These are phyloP conservation scores for Myrmophylax atrothorax DNA, from an alignment of 2,113 vertebrate genomes.

Conservation along the genomic window DNA sequence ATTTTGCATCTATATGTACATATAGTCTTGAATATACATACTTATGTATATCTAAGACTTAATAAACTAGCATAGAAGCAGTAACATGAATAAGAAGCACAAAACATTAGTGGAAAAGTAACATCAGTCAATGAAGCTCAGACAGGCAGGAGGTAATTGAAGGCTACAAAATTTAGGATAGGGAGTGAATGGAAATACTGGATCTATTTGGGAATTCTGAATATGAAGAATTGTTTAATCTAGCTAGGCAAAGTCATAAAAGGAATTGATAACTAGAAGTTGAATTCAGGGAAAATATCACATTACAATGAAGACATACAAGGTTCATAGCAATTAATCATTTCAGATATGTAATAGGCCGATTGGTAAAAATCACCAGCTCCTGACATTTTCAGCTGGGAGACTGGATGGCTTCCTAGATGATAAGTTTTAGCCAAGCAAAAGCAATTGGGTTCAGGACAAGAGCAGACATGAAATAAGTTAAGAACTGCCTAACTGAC, in stretches of 20 bases:
- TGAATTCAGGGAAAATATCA: constrained; percentile 1
- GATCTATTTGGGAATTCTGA: not conserved
- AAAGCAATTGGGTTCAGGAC: constrained; percentile 51
- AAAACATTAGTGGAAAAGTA: not conserved
- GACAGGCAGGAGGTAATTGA: not conserved
- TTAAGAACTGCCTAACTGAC: constrained; percentile 53
- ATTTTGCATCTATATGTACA: not conserved
- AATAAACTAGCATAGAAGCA: not conserved
- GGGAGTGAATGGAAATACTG: not conserved
- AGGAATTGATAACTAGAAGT: not conserved
- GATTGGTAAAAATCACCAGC: constrained; percentile 29
- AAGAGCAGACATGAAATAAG: constrained; percentile 46
- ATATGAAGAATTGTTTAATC: not conserved
- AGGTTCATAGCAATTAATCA: constrained; percentile 13
- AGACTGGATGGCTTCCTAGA: not conserved
- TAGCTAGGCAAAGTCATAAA: not conserved
- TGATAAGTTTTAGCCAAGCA: constrained; percentile 8
- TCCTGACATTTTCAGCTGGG: constrained; percentile 38
- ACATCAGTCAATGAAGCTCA: not conserved
- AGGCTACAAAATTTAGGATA: not conserved
- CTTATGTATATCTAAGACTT: not conserved
- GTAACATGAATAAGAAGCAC: not conserved
- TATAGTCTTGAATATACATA: not conserved
- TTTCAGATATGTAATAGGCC: not conserved
- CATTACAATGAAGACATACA: not conserved